These are phyloP conservation scores for Lagria hirta DNA, from an alignment of 2,888 invertebrate species.

Conservation along the genomic window DNA sequence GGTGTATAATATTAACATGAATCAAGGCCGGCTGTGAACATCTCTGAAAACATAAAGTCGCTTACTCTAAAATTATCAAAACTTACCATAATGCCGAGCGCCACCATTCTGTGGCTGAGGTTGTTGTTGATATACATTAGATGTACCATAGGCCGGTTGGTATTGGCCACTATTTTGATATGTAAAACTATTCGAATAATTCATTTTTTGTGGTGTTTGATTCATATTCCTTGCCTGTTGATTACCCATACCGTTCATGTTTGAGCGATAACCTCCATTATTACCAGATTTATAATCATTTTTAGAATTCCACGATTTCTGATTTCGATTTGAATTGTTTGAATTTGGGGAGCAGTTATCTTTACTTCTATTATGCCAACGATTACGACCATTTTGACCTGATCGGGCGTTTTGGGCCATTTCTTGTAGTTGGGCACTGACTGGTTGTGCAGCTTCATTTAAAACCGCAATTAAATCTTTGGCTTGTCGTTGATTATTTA, in stretches of 20 bases:
- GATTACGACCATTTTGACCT: conserved; percentile 56
- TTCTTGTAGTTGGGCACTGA: conserved; percentile 42
- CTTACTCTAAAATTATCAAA: not conserved
- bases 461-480: conserved; percentile 88
- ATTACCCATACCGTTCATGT: conserved; percentile 55
- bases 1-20: no score
- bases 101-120: conserved; percentile 31
- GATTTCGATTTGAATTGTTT: conserved; percentile 38
- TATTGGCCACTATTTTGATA: conserved; percentile 56
- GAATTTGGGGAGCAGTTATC: conserved; percentile 59
- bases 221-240: conserved; percentile 56
- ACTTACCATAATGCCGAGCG: conserved; percentile 40
- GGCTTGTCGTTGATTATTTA: conserved; percentile 87
- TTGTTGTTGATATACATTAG: conserved; percentile 39
- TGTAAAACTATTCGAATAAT: conserved; percentile 59
- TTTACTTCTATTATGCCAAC: conserved; percentile 65
- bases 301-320: conserved; percentile 48
- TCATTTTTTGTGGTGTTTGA: conserved; percentile 62
- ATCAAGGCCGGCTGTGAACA: no score
- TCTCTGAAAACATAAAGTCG: no score
- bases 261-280: conserved; percentile 29
- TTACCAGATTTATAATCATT: conserved; percentile 34
- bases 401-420: conserved; percentile 54
- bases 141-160: conserved; percentile 44
- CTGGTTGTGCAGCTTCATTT: conserved; percentile 85